These are phyloP conservation scores for Microplitis mediator DNA, from an alignment of 1,140 invertebrate genomes.

Conservation along the genomic window DNA sequence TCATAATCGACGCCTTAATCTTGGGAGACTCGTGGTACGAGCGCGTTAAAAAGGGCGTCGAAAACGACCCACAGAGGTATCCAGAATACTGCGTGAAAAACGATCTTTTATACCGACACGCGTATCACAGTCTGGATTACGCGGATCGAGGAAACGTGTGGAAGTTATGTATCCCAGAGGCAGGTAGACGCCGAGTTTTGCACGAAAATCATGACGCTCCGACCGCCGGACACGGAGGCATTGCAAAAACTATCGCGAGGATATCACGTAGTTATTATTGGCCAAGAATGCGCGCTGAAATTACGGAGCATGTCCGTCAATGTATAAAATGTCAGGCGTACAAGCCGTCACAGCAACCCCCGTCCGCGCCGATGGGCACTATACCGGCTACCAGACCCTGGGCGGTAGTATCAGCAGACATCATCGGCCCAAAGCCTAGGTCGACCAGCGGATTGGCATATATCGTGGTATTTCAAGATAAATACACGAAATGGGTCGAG, in stretches of 20 bases:
- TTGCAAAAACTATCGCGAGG: constrained; percentile 30
- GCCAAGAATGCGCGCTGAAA: constrained; percentile 23
- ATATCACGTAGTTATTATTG: constrained; percentile 32
- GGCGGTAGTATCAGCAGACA: neutral
- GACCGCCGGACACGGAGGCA: constrained; percentile 32
- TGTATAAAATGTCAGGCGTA: neutral
- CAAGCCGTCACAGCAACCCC: neutral
- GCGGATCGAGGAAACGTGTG: constrained; percentile 13
- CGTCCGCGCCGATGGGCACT: constrained; percentile 4
- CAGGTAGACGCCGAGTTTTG: neutral
- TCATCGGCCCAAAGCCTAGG: neutral
- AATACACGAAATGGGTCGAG: constrained; percentile 27
- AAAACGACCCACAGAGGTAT: constrained; percentile 7
- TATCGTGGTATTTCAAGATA: constrained; percentile 12
- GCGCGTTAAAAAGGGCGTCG: neutral
- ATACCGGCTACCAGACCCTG: neutral
- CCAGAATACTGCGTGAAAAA: constrained; percentile 31
- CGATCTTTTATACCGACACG: too few species aligned
- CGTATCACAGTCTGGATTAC: neutral
- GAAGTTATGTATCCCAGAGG: constrained; percentile 23
- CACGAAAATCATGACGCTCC: constrained; percentile 26
- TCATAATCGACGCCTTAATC: constrained; percentile 30
- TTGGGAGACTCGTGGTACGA: constrained; percentile 39
- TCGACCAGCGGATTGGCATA: neutral
- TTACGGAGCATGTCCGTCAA: constrained; percentile 26